phyloP scores from a whole-genome alignment of 1,140 invertebrate species.

The Calycopis cecrops region DNA sequence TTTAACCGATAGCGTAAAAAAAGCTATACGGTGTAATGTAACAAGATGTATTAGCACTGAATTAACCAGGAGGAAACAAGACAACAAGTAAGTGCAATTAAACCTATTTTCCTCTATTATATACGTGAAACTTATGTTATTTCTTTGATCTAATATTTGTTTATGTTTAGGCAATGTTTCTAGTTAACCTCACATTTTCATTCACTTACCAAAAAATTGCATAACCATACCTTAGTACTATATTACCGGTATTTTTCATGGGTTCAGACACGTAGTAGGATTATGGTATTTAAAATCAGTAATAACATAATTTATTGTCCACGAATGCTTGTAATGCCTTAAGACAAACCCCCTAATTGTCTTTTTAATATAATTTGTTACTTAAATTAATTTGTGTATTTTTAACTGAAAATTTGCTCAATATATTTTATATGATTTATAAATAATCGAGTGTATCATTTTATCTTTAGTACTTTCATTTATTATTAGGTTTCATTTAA shows the following conservation, averaged over 20 bases:
- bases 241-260: too few relatives aligned
- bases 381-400: too few relatives aligned
- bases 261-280: too few relatives aligned
- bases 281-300: too few relatives aligned
- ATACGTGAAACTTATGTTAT: not conserved
- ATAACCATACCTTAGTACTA: slow-evolving; percentile 59
- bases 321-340: too few relatives aligned
- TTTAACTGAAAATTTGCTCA: too few relatives aligned
- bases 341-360: too few relatives aligned
- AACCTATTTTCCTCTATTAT: slow-evolving; percentile 3
- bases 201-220: slow-evolving; percentile 39
- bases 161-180: not conserved
- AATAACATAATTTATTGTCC: too few relatives aligned
- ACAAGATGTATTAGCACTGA: slow-evolving; percentile 77
- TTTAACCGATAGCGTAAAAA: slow-evolving; percentile 76
- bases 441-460: too few relatives aligned
- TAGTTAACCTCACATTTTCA: slow-evolving; percentile 5
- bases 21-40: slow-evolving; percentile 74
- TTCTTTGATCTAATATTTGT: not conserved
- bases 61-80: slow-evolving; percentile 77
- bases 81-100: slow-evolving; percentile 75
- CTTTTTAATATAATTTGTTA: too few relatives aligned
- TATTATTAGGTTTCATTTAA: not conserved
- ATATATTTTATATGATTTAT: too few relatives aligned
- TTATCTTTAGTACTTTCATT: not conserved